Conservation (phyloP, 2,888 invertebrate genomes). For the Poecilus cupreus region DNA sequence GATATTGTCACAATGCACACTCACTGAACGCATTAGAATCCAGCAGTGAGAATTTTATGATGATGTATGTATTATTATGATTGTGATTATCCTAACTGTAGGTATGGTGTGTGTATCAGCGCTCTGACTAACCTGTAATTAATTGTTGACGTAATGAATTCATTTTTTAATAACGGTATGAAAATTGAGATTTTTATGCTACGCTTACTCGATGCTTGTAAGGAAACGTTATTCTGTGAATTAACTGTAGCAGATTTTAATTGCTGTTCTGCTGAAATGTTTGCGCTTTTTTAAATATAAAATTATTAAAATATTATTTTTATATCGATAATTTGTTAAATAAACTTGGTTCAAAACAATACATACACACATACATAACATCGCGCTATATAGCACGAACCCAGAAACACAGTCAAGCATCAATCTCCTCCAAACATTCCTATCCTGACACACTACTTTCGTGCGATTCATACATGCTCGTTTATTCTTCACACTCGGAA, state of each 20-base stretch:
- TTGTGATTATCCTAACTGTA: neutral
- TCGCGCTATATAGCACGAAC: no score
- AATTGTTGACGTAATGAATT: constrained; percentile 21
- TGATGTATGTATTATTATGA: neutral
- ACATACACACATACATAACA: no score
- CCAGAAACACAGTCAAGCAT: no score
- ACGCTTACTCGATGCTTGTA: neutral
- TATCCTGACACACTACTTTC: no score
- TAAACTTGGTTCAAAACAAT: no score
- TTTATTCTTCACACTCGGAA: no score
- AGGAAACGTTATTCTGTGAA: constrained; percentile 23
- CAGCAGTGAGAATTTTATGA: neutral
- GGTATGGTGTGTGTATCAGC: constrained; percentile 3
- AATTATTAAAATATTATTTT: no score
- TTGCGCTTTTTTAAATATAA: neutral
- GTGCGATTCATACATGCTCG: no score
- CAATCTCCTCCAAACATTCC: no score
- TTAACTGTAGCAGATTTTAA: constrained; percentile 8
- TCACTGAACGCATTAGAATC: constrained; percentile 1
- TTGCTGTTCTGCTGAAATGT: neutral
- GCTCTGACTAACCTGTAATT: constrained; percentile 7
- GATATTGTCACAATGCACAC: constrained; percentile 46
- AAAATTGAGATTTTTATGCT: constrained; percentile 27
- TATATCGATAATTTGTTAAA: no score
- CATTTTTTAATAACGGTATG: constrained; percentile 24